Evolutionary conservation across 1,140 invertebrate genomes (phyloP), one percentile per base, ranked within the genome.

Genomic region (Aplysia californica): DNA sequence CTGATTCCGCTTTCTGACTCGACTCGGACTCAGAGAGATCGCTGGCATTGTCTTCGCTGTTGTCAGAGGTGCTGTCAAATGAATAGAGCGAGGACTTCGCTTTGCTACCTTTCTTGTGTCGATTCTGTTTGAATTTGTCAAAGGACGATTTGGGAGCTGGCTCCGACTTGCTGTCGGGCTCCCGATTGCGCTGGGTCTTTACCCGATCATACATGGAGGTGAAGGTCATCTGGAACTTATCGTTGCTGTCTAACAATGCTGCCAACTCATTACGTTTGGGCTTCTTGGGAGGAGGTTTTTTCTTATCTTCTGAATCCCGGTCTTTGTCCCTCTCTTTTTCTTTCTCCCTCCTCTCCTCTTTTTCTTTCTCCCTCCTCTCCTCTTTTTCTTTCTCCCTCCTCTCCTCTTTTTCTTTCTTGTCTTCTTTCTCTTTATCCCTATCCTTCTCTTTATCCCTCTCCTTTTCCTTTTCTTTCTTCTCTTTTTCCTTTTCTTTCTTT

Each of bases 131-230:
- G 41, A 70, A 50, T 55, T 79, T 73, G 64, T 79, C 77, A 70
- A 58, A 70, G 21, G 83, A 82, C 36, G 79, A 80, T 44, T 80
- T 83, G 2, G 58, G 72, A 20, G 59, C 41, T 38, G 72, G 39
- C 21, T 64, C 58, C 1, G 70, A 26, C 10, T 64, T 10, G 10
- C 10, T 15, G 2, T 75, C 72, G 31, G 72, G 59, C 21, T 75
- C 72, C 15, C 72, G 31, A 31, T 75, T 75, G 15, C 72, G 58
- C 35, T 97, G 93, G 3, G 96, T 95, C 90, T 99, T 99, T 0
- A 99, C 96, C 90, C 98, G 98, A 87, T 98, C 97, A 88, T 99
- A 99, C 97, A 99, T 99, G 39, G 97, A 98, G 76, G 97, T 96
- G 86, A 97, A 98, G 20, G 83, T 80, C 58, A 73, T 71, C 36